phyloP scores from a whole-genome alignment of 2,888 invertebrate species.

The Lottia gigantea region DNA sequence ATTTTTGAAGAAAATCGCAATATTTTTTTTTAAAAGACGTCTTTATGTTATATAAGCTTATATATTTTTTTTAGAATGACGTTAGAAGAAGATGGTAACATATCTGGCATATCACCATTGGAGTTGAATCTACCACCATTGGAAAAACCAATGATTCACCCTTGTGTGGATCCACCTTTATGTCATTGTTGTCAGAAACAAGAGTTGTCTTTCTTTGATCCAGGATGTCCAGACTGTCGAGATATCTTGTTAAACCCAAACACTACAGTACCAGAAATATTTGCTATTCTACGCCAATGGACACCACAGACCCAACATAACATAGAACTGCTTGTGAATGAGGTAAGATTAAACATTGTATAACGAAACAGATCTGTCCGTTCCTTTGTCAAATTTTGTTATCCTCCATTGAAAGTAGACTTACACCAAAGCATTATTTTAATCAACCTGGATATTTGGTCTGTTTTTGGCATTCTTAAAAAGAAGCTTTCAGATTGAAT shows the following conservation, averaged over 20 bases:
- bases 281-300: constrained; percentile 71
- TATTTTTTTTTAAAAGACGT: no score
- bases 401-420: no score
- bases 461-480: no score
- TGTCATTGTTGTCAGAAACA: constrained; percentile 68
- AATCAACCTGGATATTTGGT: no score
- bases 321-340: constrained; percentile 67
- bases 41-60: no score
- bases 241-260: constrained; percentile 61
- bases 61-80: constrained; percentile 46
- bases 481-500: no score
- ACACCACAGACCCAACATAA: constrained; percentile 70
- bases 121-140: constrained; percentile 23
- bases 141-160: constrained; percentile 66
- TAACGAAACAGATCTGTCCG: no score
- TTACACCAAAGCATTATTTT: no score
- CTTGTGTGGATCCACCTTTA: constrained; percentile 69
- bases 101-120: constrained; percentile 20
- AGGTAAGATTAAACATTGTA: constrained; percentile 59
- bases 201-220: constrained; percentile 69
- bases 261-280: constrained; percentile 69
- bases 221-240: constrained; percentile 68
- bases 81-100: constrained; percentile 37
- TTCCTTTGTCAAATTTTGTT: no score
- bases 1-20: no score